Conservation (phyloP, 37 sponge, comb jelly and placozoan genomes). For the Halisarca cf. caerulea region DNA sequence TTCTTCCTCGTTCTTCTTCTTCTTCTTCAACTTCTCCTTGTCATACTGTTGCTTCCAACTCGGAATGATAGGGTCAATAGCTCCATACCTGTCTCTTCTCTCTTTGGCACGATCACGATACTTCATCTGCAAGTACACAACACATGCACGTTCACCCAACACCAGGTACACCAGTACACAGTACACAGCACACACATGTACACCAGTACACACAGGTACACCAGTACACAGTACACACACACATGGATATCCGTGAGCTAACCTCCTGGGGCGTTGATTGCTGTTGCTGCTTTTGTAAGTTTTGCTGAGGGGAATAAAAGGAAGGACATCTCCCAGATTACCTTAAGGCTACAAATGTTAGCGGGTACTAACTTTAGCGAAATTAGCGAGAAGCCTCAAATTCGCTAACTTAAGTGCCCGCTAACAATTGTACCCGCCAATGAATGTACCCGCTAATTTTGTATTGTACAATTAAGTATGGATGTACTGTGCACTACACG, state of each 20-base stretch:
- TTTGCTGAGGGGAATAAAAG: conserved; percentile 9
- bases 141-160: no score
- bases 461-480: no score
- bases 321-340: not conserved
- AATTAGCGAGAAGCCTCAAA: no score
- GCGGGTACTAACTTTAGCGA: no score
- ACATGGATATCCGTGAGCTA: not conserved
- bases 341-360: no score
- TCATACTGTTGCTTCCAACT: conserved; percentile 71
- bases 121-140: conserved; percentile 29
- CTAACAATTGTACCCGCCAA: no score
- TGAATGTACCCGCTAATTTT: no score
- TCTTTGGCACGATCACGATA: conserved; percentile 92
- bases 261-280: conserved; percentile 9
- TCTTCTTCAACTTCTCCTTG: not conserved
- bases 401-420: no score
- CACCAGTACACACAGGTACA: not conserved
- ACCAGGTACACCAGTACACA: not conserved
- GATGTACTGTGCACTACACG: no score
- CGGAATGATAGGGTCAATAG: conserved; percentile 67
- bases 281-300: conserved; percentile 21
- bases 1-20: not conserved
- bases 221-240: not conserved
- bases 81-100: conserved; percentile 76
- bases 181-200: not conserved